Conservation (phyloP, 2,888 invertebrate species). For the Nebria brevicollis region DNA sequence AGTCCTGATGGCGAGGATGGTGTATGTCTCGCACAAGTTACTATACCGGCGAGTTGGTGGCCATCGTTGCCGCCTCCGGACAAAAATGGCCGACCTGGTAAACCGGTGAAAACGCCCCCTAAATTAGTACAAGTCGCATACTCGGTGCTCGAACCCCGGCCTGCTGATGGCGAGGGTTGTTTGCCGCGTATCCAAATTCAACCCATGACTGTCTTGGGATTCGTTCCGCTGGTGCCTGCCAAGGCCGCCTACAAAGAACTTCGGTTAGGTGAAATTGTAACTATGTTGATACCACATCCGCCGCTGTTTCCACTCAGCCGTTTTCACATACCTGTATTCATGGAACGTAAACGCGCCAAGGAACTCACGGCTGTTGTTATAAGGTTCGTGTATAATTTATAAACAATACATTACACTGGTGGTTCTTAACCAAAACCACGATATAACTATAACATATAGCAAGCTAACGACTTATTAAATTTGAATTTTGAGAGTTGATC, state of each 20-base stretch:
- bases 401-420: background rate
- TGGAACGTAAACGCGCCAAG: constrained; percentile 76
- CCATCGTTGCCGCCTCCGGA: constrained; percentile 74
- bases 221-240: constrained; percentile 79
- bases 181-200: constrained; percentile 79
- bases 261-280: constrained; percentile 83
- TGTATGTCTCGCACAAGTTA: constrained; percentile 89
- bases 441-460: too few species aligned
- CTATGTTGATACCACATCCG: constrained; percentile 86
- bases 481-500: too few species aligned
- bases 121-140: constrained; percentile 84
- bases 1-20: constrained; percentile 93
- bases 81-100: constrained; percentile 67
- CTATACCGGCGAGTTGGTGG: constrained; percentile 94
- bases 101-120: constrained; percentile 68
- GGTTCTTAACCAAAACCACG: constrained; percentile 7
- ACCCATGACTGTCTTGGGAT: constrained; percentile 67
- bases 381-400: constrained; percentile 69
- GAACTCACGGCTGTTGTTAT: constrained; percentile 82
- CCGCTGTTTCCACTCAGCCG: constrained; percentile 90
- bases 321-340: constrained; percentile 89
- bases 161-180: constrained; percentile 73
- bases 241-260: constrained; percentile 86
- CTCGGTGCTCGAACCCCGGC: constrained; percentile 86
- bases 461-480: too few species aligned